These are phyloP conservation scores for Chamaea fasciata DNA, from an alignment of 2,113 vertebrate species.

Conservation along the genomic window DNA sequence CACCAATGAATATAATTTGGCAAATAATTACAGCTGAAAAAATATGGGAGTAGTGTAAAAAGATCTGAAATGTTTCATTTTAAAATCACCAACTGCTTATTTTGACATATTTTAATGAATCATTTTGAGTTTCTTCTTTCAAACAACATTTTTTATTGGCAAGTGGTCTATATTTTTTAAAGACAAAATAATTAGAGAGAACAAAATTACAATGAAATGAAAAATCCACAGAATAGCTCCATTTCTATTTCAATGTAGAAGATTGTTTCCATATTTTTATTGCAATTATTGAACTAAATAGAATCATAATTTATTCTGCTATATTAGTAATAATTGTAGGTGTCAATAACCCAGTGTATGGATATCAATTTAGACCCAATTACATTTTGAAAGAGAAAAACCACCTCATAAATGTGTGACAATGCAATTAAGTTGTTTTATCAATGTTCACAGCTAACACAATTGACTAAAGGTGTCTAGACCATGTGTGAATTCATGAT, in stretches of 20 bases:
- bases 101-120: conserved; percentile 56
- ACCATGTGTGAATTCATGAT: background rate
- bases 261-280: background rate
- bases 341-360: background rate
- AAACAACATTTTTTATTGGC: background rate
- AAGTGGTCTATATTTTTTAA: background rate
- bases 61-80: conserved; percentile 34
- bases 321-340: background rate
- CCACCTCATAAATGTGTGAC: background rate
- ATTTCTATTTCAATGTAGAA: background rate
- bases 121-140: conserved; percentile 19
- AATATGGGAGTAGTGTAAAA: conserved; percentile 22
- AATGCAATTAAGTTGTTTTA: background rate
- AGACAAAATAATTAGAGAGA: background rate
- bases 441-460: background rate
- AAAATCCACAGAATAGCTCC: background rate
- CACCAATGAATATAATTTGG: conserved; percentile 14
- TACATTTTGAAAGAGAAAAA: background rate
- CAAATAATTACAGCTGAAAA: conserved; percentile 33
- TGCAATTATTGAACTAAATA: background rate
- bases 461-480: background rate
- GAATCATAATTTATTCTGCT: background rate
- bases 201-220: background rate
- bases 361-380: background rate
- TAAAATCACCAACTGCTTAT: conserved; percentile 44